Conservation (phyloP, 1,140 invertebrate genomes). For the Hestina assimilis region DNA sequence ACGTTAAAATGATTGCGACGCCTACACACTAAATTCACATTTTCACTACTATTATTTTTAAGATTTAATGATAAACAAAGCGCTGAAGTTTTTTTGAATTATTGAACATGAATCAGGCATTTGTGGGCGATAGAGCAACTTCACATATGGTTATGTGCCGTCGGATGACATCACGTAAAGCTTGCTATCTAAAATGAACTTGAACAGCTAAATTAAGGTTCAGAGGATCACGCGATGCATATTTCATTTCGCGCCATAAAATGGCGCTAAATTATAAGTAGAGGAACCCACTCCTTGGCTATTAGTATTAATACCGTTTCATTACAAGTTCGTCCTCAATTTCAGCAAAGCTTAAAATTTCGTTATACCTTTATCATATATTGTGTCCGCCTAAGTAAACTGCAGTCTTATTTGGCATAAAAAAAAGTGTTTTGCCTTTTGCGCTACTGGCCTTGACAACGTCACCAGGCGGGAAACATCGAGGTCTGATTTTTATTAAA, state of each 20-base stretch:
- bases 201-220: slow-evolving; percentile 16
- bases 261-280: neutral
- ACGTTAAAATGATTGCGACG: slow-evolving; percentile 3
- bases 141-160: slow-evolving; percentile 17
- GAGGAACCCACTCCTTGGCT: neutral
- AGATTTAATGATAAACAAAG: neutral
- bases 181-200: slow-evolving; percentile 6
- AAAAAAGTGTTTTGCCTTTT: too few species aligned
- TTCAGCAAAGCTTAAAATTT: too few species aligned
- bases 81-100: neutral
- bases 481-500: too few species aligned
- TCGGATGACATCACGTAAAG: slow-evolving; percentile 23
- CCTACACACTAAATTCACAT: slow-evolving; percentile 4
- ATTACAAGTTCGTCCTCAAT: too few species aligned
- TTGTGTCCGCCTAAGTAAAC: too few species aligned
- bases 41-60: slow-evolving; percentile 1
- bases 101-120: slow-evolving; percentile 25
- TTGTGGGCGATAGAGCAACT: slow-evolving; percentile 21
- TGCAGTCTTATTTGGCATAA: too few species aligned
- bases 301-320: neutral
- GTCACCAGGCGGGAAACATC: too few species aligned
- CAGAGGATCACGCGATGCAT: neutral
- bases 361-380: too few species aligned
- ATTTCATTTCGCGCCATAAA: neutral
- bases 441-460: too few species aligned